A percentile compares a stretch with the other conserved stretches of the same genome.
Evolutionary conservation across 1,140 invertebrate species (phyloP).

Genomic region (Amyelois transitella): DNA sequence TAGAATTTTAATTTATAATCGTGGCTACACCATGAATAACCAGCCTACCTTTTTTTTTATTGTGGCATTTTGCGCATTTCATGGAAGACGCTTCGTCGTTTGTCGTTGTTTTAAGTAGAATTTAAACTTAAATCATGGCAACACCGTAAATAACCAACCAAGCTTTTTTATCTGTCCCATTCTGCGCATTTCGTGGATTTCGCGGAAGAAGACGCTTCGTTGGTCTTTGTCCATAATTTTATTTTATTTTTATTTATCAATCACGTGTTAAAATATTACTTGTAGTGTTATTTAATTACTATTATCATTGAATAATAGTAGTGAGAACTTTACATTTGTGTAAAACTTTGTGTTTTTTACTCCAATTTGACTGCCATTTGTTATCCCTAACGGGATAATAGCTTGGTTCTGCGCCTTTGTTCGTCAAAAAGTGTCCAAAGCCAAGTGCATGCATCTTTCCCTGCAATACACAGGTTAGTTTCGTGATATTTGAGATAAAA

Average conservation of each 20-base stretch:
- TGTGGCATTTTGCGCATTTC: no score
- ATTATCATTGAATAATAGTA: slow-evolving; percentile 47
- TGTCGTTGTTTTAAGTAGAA: not conserved
- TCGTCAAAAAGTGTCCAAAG: slow-evolving; percentile 64
- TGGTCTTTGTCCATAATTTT: slow-evolving; percentile 52
- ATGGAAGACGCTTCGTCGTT: no score
- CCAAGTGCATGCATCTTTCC: slow-evolving; percentile 75
- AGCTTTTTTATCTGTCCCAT: not conserved
- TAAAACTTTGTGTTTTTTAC: slow-evolving; percentile 41
- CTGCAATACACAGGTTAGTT: slow-evolving; percentile 71
- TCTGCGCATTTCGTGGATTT: slow-evolving; percentile 38
- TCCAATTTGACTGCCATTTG: slow-evolving; percentile 59
- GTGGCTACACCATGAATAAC: no score
- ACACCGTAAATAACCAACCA: not conserved
- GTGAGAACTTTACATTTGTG: slow-evolving; percentile 39
- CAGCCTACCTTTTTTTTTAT: no score
- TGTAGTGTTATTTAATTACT: slow-evolving; percentile 31
- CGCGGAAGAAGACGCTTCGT: slow-evolving; percentile 53
- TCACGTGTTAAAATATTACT: slow-evolving; percentile 27
- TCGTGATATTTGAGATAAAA: not conserved
- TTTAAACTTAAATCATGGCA: not conserved
- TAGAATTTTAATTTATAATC: no score
- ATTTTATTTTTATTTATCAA: slow-evolving; percentile 60
- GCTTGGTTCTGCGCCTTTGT: slow-evolving; percentile 69
- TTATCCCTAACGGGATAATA: slow-evolving; percentile 73